Evolutionary conservation across 2,797 vertebrate species (phyloP), one percentile per base, ranked within the genome.

Genomic region (Tokudaia tokunoshimensis): DNA sequence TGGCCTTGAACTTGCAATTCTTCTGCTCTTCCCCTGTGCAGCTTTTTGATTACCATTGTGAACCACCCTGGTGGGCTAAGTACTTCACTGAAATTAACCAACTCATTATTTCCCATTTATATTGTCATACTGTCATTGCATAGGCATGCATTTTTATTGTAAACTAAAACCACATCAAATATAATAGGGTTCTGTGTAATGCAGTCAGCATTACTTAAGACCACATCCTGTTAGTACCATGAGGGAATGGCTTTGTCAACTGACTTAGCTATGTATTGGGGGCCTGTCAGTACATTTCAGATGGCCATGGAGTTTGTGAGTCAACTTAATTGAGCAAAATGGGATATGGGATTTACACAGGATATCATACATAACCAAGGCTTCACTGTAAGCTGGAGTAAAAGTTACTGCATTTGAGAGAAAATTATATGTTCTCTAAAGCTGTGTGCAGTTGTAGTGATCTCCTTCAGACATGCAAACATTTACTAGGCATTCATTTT

Each of bases 401-500:
- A 95, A 98, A 74, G 86, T 98, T 96, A 82, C 95, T 96, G 91
- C 96, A 57, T 97, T 95, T 93, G 70, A 91, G 95, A 94, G 96
- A 96, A 97, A 98, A 98, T 91, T 97, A 89, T 14, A 97, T 97
- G 90, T 94, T 94, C 95, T 97, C 92, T 0, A 84, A 57, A 96
- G 91, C 95, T 89, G 72, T 85, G 94, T 76, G 41, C 22, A 91
- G 88, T 96, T 96, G 95, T 89, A 97, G 96, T 82, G 90, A 85
- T 97, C 98, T 98, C 96, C 97, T 96, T 98, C 94, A 97, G 97
- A 95, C 83, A 34, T 96, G 96, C 91, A 98, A 95, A 98, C 37
- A 97, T 97, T 96, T 96, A 97, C 95, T 83, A 91, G 84, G 97
- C 98, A 96, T 59, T 98, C 97, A 98, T 98, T 98, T 98, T 98